Evolutionary conservation across 2,888 invertebrate genomes (phyloP).

Genomic region (Hydropsyche betteni): DNA sequence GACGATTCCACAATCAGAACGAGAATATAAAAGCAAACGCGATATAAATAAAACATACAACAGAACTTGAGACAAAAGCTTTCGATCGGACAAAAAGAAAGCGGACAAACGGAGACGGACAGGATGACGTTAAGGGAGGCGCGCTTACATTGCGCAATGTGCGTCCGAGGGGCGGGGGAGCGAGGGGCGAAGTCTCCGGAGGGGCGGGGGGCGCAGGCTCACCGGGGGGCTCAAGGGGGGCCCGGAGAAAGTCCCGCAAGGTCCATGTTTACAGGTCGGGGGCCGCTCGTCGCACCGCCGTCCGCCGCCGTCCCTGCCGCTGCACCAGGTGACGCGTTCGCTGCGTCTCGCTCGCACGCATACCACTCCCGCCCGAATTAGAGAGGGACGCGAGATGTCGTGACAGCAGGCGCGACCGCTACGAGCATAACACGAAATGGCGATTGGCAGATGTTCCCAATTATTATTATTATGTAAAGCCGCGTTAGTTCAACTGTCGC

Average conservation of each 20-base stretch:
- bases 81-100: not conserved
- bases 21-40: too few species aligned
- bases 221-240: not conserved
- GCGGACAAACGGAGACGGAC: not conserved
- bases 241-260: too few species aligned
- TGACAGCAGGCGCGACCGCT: conserved; percentile 3
- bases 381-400: not conserved
- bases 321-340: too few species aligned
- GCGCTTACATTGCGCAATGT: not conserved
- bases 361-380: too few species aligned
- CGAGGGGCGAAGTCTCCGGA: not conserved
- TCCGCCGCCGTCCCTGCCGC: not conserved
- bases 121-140: not conserved
- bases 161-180: not conserved
- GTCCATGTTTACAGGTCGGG: conserved; percentile 14
- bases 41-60: too few species aligned
- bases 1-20: too few species aligned
- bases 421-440: conserved; percentile 45
- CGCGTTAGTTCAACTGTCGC: not conserved
- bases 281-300: not conserved
- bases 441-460: conserved; percentile 49
- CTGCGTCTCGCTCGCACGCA: too few species aligned
- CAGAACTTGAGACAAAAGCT: too few species aligned
- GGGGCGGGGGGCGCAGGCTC: not conserved
- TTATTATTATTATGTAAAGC: conserved; percentile 38